A percentile compares a stretch with the other conserved stretches of the same genome.
These are phyloP conservation scores for Lampris incognitus DNA, from an alignment of 2,113 vertebrate species.

Conservation along the genomic window DNA sequence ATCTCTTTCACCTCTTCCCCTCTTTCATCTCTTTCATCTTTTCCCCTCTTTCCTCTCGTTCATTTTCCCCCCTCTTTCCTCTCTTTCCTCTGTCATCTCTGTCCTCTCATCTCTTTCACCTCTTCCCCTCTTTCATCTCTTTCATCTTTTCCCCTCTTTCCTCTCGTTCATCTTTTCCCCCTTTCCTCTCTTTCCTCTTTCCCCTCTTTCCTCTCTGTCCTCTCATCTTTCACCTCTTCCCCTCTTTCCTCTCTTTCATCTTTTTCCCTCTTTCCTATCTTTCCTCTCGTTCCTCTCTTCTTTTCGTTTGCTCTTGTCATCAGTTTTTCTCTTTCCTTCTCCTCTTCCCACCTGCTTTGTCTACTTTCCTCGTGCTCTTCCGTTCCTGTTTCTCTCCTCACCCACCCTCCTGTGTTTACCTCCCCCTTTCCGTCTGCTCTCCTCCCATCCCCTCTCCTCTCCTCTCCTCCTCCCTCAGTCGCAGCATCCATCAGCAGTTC, in stretches of 20 bases:
- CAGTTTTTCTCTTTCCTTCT: constrained; percentile 14
- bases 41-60: too few species aligned
- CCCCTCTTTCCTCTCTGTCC: constrained; percentile 9
- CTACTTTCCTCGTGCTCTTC: constrained; percentile 14
- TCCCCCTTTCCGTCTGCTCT: background rate
- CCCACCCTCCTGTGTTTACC: constrained; percentile 8
- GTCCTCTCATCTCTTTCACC: too few species aligned
- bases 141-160: too few species aligned
- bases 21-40: too few species aligned
- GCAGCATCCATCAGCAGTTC: constrained; percentile 78
- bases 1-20: too few species aligned
- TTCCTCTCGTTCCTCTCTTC: constrained; percentile 15
- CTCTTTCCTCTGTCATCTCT: too few species aligned
- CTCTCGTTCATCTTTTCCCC: background rate
- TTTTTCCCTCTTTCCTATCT: constrained; percentile 1
- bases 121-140: too few species aligned
- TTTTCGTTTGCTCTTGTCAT: background rate
- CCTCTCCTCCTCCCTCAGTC: constrained; percentile 19
- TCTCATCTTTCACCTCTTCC: constrained; percentile 20
- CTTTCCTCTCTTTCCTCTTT: constrained; percentile 22
- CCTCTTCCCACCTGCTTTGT: constrained; percentile 19
- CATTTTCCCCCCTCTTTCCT: too few species aligned
- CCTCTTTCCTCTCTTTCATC: constrained; percentile 12
- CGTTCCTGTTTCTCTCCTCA: background rate
- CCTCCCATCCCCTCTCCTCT: constrained; percentile 7